Percentiles rank a stretch among this genome's conserved stretches.
These are phyloP conservation scores for Tupaia tana DNA, from an alignment of 2,113 vertebrate species.

Conservation along the genomic window DNA sequence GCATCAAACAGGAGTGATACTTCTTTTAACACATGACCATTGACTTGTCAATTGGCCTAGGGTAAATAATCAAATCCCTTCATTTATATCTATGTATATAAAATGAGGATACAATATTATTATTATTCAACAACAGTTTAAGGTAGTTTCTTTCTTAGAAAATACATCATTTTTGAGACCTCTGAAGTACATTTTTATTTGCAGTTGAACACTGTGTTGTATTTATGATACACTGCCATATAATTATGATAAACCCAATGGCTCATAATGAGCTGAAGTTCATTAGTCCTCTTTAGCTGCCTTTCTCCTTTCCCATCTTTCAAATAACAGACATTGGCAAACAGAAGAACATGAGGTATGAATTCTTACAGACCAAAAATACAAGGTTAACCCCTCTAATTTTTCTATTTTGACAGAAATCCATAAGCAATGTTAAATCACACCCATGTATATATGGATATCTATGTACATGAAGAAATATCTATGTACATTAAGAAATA, in stretches of 20 bases:
- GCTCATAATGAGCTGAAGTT: conserved; percentile 43
- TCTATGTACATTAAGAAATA: conserved; percentile 35
- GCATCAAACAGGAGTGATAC: not conserved
- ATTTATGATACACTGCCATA: not conserved
- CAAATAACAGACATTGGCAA: conserved; percentile 19
- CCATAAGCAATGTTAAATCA: conserved; percentile 34
- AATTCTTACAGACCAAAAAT: not conserved
- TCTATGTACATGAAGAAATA: not conserved
- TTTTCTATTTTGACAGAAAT: conserved; percentile 54
- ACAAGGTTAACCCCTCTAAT: not conserved
- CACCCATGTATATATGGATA: not conserved
- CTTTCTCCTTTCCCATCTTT: conserved; percentile 24
- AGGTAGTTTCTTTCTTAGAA: conserved; percentile 33
- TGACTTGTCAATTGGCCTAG: not conserved
- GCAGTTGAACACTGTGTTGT: conserved; percentile 24
- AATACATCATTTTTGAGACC: not conserved
- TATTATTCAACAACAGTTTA: not conserved
- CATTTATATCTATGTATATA: not conserved
- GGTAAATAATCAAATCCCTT: conserved; percentile 14
- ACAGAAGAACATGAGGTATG: not conserved
- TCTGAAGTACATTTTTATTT: conserved; percentile 47
- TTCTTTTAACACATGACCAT: conserved; percentile 32
- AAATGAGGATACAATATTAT: conserved; percentile 30
- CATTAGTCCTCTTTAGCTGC: not conserved
- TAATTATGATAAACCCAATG: conserved; percentile 25